A percentile compares a stretch with the other conserved stretches of the same genome.
These are phyloP conservation scores for Cygnus buccinator DNA, from an alignment of 2,113 vertebrate species.

Conservation along the genomic window DNA sequence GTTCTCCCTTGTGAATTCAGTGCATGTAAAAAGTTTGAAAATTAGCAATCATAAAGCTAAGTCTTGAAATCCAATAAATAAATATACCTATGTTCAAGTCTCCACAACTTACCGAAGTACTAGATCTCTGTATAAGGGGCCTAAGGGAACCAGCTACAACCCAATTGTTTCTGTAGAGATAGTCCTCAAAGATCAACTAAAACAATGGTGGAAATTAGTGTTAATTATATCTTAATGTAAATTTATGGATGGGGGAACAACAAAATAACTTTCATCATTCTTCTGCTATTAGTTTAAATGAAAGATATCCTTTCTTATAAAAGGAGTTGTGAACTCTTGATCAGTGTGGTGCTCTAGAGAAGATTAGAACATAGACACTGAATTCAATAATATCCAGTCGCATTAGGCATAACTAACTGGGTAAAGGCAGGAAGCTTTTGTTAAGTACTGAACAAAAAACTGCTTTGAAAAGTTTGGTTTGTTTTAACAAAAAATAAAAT, in stretches of 20 bases:
- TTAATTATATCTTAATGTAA: neutral
- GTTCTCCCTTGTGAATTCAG: neutral
- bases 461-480: neutral
- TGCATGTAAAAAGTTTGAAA: neutral
- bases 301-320: neutral
- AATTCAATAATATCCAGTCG: neutral
- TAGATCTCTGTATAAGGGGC: neutral
- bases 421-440: neutral
- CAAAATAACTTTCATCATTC: neutral
- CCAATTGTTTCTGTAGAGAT: neutral
- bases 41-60: neutral
- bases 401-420: neutral
- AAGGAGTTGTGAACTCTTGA: neutral
- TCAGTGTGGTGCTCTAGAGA: neutral
- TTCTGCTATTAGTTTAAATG: neutral
- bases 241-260: neutral
- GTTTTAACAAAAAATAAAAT: neutral
- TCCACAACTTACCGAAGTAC: neutral
- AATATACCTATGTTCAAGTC: neutral
- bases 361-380: neutral
- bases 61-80: neutral
- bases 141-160: neutral
- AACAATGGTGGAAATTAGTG: neutral
- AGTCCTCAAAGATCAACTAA: neutral
- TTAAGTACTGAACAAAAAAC: neutral